phyloP scores from a whole-genome alignment of 2,888 invertebrate species.

The Pseudanteris insignis region DNA sequence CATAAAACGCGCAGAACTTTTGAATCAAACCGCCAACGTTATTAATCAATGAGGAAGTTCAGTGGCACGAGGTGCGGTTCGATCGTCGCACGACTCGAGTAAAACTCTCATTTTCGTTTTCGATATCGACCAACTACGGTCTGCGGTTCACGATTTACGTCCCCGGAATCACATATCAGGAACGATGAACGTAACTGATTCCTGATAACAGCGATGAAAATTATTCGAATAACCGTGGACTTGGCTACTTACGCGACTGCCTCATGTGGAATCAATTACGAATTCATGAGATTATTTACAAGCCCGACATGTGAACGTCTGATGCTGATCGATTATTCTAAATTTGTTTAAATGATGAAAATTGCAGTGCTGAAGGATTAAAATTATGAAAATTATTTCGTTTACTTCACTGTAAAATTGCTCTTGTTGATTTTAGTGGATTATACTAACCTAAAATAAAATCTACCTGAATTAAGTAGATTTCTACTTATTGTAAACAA shows the following conservation, averaged over 20 bases:
- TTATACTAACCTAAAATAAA: too few species aligned
- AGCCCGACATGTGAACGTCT: too few species aligned
- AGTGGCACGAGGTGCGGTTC: slow-evolving; percentile 37
- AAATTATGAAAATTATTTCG: too few species aligned
- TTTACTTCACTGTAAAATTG: too few species aligned
- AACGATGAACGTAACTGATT: slow-evolving; percentile 48
- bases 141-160: slow-evolving; percentile 53
- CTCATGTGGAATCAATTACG: slow-evolving; percentile 5
- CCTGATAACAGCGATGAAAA: slow-evolving; percentile 21
- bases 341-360: too few species aligned
- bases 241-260: slow-evolving; percentile 15
- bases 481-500: too few species aligned
- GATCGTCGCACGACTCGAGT: slow-evolving; percentile 13
- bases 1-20: too few species aligned
- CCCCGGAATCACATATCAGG: slow-evolving; percentile 47
- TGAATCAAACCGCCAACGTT: slow-evolving; percentile 25
- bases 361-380: too few species aligned
- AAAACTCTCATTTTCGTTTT: slow-evolving; percentile 36
- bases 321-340: too few species aligned
- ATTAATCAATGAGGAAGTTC: slow-evolving; percentile 43
- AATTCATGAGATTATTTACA: too few species aligned
- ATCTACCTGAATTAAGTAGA: too few species aligned
- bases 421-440: too few species aligned
- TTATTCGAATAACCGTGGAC: slow-evolving; percentile 12
- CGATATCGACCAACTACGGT: slow-evolving; percentile 24